Conservation (phyloP, 1,140 invertebrate species). For the Drosophila pseudoananassae region DNA sequence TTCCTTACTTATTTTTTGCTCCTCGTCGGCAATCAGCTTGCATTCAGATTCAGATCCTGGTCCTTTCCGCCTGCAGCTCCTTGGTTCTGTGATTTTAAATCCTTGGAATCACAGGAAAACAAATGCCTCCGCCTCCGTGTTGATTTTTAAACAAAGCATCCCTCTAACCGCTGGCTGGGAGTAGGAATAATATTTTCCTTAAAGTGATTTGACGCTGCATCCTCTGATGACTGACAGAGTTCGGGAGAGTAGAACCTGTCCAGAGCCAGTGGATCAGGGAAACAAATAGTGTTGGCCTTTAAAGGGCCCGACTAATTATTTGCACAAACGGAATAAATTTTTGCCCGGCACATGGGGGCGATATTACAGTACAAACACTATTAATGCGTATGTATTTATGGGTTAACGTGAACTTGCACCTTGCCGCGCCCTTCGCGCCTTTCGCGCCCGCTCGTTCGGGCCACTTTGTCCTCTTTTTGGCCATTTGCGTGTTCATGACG, state of each 20-base stretch:
- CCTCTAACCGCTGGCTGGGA: too few species aligned
- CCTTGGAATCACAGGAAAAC: too few species aligned
- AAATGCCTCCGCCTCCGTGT: neutral
- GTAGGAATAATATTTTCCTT: too few species aligned
- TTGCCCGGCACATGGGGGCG: neutral
- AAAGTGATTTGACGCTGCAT: too few species aligned
- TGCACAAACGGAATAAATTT: neutral
- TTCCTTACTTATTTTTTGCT: constrained; percentile 18
- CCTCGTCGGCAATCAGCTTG: constrained; percentile 29
- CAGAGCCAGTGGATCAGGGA: neutral
- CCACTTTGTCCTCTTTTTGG: constrained; percentile 22
- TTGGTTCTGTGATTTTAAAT: neutral
- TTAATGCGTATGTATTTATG: neutral
- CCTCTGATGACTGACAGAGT: neutral
- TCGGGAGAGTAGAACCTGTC: too few species aligned
- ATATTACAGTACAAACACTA: constrained; percentile 13
- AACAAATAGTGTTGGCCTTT: constrained; percentile 10
- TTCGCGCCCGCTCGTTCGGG: neutral
- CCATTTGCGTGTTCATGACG: constrained; percentile 73
- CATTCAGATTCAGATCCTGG: constrained; percentile 11
- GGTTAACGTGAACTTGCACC: constrained; percentile 15
- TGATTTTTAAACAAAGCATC: neutral
- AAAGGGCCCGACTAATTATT: constrained; percentile 22
- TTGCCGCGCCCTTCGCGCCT: constrained; percentile 1
- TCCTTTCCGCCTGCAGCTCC: constrained; percentile 5